phyloP scores from a whole-genome alignment of 2,113 vertebrate species.

The Bubo blakistoni region DNA sequence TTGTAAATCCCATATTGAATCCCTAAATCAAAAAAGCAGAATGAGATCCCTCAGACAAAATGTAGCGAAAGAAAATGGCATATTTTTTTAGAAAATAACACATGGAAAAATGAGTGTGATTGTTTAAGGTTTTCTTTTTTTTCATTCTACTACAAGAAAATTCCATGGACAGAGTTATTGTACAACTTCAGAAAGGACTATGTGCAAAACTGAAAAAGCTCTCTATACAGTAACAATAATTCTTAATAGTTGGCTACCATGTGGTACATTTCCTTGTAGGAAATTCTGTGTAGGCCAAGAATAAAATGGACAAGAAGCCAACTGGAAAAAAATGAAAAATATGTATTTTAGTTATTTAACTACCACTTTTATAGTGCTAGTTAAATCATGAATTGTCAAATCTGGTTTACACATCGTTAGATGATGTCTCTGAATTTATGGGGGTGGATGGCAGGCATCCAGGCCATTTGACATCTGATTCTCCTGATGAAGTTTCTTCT shows the following conservation, averaged over 20 bases:
- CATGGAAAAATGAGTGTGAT: background rate
- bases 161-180: background rate
- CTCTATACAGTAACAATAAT: background rate
- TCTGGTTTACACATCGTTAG: background rate
- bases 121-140: background rate
- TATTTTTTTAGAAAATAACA: background rate
- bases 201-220: background rate
- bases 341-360: background rate
- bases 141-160: background rate
- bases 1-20: background rate
- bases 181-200: background rate
- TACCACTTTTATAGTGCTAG: background rate
- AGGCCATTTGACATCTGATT: background rate
- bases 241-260: background rate
- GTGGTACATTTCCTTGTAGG: background rate
- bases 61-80: background rate
- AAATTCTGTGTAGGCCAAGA: conserved; percentile 1
- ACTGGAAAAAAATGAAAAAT: background rate
- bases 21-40: background rate
- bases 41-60: background rate
- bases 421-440: background rate
- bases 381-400: background rate
- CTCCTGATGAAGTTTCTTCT: background rate
- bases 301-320: conserved; percentile 11
- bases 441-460: background rate